Conservation (phyloP, 2,888 invertebrate species). For the Eupeodes luniger region DNA sequence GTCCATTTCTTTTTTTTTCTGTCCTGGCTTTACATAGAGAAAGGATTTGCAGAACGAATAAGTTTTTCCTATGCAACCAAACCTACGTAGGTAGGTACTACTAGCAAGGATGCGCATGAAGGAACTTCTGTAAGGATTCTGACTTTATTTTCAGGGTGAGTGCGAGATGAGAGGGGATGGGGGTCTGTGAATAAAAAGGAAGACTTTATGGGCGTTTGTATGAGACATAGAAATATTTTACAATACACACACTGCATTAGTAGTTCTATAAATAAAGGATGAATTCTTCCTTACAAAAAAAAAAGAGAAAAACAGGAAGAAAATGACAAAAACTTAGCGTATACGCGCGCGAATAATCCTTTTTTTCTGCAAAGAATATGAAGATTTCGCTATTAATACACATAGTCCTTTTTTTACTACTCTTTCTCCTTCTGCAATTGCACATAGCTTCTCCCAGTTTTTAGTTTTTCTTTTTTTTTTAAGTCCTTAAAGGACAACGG, state of each 20-base stretch:
- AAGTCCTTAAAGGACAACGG: slow-evolving; percentile 33
- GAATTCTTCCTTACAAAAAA: background rate
- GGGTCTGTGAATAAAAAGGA: background rate
- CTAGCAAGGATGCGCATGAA: slow-evolving; percentile 42
- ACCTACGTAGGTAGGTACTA: background rate
- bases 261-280: slow-evolving; percentile 65
- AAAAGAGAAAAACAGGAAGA: background rate
- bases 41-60: slow-evolving; percentile 26
- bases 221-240: slow-evolving; percentile 45
- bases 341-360: slow-evolving; percentile 49
- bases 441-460: background rate
- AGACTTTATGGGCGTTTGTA: slow-evolving; percentile 20
- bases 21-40: background rate
- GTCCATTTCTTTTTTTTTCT: background rate
- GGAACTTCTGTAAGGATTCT: slow-evolving; percentile 14
- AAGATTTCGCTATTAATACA: slow-evolving; percentile 60
- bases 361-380: slow-evolving; percentile 54
- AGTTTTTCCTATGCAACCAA: slow-evolving; percentile 31
- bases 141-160: background rate
- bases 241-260: slow-evolving; percentile 67
- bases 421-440: slow-evolving; percentile 42
- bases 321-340: slow-evolving; percentile 32
- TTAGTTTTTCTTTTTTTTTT: background rate
- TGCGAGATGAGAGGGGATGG: background rate
- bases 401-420: slow-evolving; percentile 38